These are phyloP conservation scores for Latrodectus geometricus DNA, from an alignment of 1,140 invertebrate species.

Conservation along the genomic window DNA sequence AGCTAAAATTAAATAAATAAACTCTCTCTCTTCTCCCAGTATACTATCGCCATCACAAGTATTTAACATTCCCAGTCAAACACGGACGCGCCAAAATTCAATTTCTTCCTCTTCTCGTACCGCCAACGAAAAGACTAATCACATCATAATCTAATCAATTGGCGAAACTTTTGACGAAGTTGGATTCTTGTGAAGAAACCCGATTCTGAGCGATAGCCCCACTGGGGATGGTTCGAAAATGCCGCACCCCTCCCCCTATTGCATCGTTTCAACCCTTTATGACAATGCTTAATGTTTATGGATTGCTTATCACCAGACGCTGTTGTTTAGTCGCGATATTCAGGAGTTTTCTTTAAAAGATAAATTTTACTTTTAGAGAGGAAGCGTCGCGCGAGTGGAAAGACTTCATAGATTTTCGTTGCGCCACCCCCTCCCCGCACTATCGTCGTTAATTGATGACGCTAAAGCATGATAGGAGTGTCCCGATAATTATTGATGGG, in stretches of 20 bases:
- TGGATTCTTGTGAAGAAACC: slow-evolving; percentile 39
- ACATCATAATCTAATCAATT: slow-evolving; percentile 57
- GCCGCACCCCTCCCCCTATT: neutral
- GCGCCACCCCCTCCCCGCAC: too few species aligned
- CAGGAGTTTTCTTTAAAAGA: slow-evolving; percentile 56
- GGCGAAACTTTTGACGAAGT: slow-evolving; percentile 61
- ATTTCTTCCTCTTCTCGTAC: slow-evolving; percentile 27
- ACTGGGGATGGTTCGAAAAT: slow-evolving; percentile 17
- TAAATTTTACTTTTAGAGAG: slow-evolving; percentile 55
- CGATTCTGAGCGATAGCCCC: slow-evolving; percentile 53
- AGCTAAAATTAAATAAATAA: slow-evolving; percentile 45
- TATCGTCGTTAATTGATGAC: neutral
- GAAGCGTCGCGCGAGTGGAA: too few species aligned
- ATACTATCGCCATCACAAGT: slow-evolving; percentile 37
- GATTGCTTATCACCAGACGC: slow-evolving; percentile 28
- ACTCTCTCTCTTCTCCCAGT: neutral
- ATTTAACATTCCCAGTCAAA: slow-evolving; percentile 60
- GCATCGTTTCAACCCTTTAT: neutral
- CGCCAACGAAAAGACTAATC: slow-evolving; percentile 48
- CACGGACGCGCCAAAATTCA: slow-evolving; percentile 41
- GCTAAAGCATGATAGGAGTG: neutral
- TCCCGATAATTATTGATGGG: neutral
- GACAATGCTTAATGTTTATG: slow-evolving; percentile 52
- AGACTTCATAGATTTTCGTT: slow-evolving; percentile 47
- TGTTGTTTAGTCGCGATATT: neutral